Percentiles rank a stretch among this genome's conserved stretches.
Evolutionary conservation across 1,140 invertebrate species (phyloP).

Genomic region (Pseudomyrmex sp.): DNA sequence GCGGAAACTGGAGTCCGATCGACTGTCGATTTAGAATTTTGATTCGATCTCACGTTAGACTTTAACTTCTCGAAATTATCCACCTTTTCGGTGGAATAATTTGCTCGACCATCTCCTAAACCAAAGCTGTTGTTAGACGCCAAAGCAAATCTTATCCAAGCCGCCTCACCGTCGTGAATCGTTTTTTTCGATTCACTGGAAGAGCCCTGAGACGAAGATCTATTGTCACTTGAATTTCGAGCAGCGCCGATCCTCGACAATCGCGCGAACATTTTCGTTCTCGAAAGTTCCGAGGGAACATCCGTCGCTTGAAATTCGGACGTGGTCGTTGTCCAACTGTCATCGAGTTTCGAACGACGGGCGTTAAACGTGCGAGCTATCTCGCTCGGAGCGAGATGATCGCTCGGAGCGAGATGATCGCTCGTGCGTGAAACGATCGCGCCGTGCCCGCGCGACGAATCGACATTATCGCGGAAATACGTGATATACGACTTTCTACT

Average conservation of each 20-base stretch:
- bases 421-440: slow-evolving; percentile 21
- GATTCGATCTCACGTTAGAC: neutral
- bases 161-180: neutral
- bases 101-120: neutral
- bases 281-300: neutral
- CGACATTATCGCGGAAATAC: slow-evolving; percentile 62
- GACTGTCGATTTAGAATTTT: neutral
- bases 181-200: neutral
- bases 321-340: slow-evolving; percentile 13
- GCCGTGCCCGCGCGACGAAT: slow-evolving; percentile 18
- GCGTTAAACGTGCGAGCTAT: neutral
- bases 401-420: neutral
- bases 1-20: neutral
- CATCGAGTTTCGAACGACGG: slow-evolving; percentile 26
- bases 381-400: neutral
- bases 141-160: neutral
- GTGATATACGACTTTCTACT: slow-evolving; percentile 75
- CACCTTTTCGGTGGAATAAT: neutral
- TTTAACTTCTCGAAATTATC: neutral
- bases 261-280: neutral
- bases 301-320: slow-evolving; percentile 5
- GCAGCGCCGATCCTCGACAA: neutral
- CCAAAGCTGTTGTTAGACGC: neutral
- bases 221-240: neutral
- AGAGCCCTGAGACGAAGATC: neutral